phyloP scores from a whole-genome alignment of 2,797 vertebrate genomes.

The Anguilla megastoma region DNA sequence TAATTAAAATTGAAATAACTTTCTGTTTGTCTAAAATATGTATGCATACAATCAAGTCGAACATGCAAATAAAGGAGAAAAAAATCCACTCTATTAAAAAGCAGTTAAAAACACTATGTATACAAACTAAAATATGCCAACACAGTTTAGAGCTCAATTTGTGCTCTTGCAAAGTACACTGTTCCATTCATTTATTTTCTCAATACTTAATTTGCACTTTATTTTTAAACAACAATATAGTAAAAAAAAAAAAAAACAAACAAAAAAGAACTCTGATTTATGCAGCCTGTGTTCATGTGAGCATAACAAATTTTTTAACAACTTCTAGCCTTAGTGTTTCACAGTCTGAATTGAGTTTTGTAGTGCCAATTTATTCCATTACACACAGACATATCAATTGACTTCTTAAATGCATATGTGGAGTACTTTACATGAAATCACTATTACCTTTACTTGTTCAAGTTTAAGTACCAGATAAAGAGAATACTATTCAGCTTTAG shows the following conservation, averaged over 20 bases:
- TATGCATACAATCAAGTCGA: constrained; percentile 99
- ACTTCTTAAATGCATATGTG: background rate
- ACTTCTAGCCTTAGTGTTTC: constrained; percentile 35
- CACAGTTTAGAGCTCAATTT: constrained; percentile 77
- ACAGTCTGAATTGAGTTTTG: constrained; percentile 28
- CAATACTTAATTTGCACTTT: constrained; percentile 72
- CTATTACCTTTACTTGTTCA: constrained; percentile 45
- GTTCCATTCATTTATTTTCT: constrained; percentile 64
- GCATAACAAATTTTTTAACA: constrained; percentile 18
- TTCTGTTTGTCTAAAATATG: constrained; percentile 98
- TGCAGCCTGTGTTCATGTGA: constrained; percentile 32
- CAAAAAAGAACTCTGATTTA: constrained; percentile 55
- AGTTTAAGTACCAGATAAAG: constrained; percentile 71
- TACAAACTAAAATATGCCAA: constrained; percentile 98
- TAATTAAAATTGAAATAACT: constrained; percentile 95
- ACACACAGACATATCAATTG: background rate
- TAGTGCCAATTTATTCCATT: constrained; percentile 27
- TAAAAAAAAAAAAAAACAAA: constrained; percentile 51
- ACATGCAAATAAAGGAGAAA: constrained; percentile 87
- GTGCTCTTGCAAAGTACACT: constrained; percentile 75
- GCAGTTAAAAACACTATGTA: constrained; percentile 95
- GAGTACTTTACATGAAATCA: background rate
- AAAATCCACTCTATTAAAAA: constrained; percentile 89
- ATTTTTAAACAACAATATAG: constrained; percentile 69
- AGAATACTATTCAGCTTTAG: constrained; percentile 77